Percentiles rank a stretch among this genome's conserved stretches.
phyloP scores from a whole-genome alignment of 2,113 vertebrate genomes.

The Heterotilapia buettikoferi region DNA sequence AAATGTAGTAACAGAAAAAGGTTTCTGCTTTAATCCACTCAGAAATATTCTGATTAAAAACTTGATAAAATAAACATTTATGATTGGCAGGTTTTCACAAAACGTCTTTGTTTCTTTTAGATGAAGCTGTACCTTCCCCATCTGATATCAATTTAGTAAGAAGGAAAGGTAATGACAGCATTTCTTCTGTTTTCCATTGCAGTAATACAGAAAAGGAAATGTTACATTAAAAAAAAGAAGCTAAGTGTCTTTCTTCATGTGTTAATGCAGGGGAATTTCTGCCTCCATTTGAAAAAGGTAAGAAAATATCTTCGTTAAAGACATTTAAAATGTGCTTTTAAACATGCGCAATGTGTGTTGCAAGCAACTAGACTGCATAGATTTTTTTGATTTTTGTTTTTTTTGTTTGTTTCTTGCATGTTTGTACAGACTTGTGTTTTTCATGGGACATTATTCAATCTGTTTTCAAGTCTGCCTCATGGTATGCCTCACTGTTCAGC shows the following conservation, averaged over 20 bases:
- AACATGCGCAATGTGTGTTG: not conserved
- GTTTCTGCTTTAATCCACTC: not conserved
- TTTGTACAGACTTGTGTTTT: not conserved
- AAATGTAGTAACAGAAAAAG: constrained; percentile 50
- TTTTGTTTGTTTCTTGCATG: constrained; percentile 1
- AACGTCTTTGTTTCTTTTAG: not conserved
- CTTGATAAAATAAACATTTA: not conserved
- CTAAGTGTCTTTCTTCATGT: not conserved
- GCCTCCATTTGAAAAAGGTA: constrained; percentile 70
- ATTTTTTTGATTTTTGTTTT: not conserved
- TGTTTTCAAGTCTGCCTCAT: not conserved
- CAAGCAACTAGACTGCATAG: not conserved
- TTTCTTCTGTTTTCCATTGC: not conserved
- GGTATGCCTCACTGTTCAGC: not conserved
- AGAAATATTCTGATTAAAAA: not conserved
- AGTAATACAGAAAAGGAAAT: not conserved
- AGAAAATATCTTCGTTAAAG: not conserved
- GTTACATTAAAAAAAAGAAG: not conserved
- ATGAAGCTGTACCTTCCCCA: constrained; percentile 28
- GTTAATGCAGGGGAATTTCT: constrained; percentile 65
- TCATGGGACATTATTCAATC: not conserved
- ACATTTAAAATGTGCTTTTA: not conserved
- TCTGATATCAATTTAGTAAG: constrained; percentile 46
- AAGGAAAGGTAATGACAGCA: constrained; percentile 60
- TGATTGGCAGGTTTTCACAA: not conserved